Evolutionary conservation across 2,113 vertebrate genomes (phyloP).

Genomic region (Tachuris rubrigastra): DNA sequence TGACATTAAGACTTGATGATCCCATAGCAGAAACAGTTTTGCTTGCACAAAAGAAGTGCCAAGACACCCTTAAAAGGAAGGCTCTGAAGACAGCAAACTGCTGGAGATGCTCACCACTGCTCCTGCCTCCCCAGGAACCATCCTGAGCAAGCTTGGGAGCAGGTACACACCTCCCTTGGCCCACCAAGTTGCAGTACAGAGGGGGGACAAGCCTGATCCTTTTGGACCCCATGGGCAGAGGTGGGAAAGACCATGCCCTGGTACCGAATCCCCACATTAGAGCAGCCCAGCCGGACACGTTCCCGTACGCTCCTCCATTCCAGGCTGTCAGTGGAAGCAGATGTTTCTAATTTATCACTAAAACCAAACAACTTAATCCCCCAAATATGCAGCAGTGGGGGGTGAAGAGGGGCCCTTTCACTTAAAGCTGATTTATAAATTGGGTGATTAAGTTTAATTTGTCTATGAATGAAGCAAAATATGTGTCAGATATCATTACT

Average conservation of each 20-base stretch:
- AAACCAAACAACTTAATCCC: slow-evolving; percentile 66
- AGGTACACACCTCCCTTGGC: background rate
- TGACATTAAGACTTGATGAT: slow-evolving; percentile 44
- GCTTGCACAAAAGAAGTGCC: slow-evolving; percentile 19
- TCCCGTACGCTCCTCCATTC: background rate
- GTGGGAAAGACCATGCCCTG: background rate
- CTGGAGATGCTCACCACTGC: background rate
- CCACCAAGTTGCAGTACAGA: background rate
- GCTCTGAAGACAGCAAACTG: background rate
- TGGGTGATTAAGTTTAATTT: slow-evolving; percentile 47
- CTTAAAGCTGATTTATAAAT: slow-evolving; percentile 45
- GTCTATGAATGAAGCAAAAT: background rate
- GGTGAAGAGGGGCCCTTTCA: background rate
- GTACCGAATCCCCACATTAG: accelerated
- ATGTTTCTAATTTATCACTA: slow-evolving; percentile 31
- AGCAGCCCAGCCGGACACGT: accelerated
- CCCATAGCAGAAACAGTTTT: slow-evolving; percentile 49
- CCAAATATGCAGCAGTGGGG: slow-evolving; percentile 54
- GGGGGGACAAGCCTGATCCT: background rate
- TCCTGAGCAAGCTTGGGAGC: background rate
- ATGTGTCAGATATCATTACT: background rate
- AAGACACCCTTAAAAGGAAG: slow-evolving; percentile 63
- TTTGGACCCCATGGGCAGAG: accelerated
- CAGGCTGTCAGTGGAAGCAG: slow-evolving; percentile 31
- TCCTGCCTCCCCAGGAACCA: background rate